A percentile compares a stretch with the other conserved stretches of the same genome.
phyloP scores from a whole-genome alignment of 2,888 invertebrate genomes.

The Criorhina ranunculi region DNA sequence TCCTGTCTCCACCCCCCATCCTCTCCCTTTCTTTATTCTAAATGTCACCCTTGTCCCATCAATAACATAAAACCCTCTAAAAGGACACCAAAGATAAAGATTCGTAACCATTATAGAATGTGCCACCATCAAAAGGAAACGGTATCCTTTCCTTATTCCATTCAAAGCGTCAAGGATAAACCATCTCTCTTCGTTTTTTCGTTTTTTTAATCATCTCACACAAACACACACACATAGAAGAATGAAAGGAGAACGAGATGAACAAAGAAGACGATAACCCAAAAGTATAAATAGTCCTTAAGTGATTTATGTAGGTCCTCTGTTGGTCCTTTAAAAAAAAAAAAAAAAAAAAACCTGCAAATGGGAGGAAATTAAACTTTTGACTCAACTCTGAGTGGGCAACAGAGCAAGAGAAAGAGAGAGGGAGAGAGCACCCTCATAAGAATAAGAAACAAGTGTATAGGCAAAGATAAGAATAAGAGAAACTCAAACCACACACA shows the following conservation, averaged over 20 bases:
- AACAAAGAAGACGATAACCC: conserved; percentile 8
- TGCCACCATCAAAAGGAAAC: conserved; percentile 43
- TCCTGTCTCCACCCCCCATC: conserved; percentile 31
- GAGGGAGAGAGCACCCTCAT: too few species aligned
- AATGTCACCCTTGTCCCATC: conserved; percentile 25
- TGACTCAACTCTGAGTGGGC: conserved; percentile 31
- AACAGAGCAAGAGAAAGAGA: too few species aligned
- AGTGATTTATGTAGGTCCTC: conserved; percentile 73
- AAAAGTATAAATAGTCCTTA: conserved; percentile 68
- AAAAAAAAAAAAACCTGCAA: conserved; percentile 36
- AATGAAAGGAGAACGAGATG: conserved; percentile 12
- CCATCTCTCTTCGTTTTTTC: conserved; percentile 46
- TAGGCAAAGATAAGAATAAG: conserved; percentile 24
- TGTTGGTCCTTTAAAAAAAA: conserved; percentile 50
- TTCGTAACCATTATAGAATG: conserved; percentile 31
- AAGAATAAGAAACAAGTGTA: neutral
- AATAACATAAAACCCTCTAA: conserved; percentile 53
- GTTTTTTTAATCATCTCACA: conserved; percentile 4
- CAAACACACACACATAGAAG: conserved; percentile 47
- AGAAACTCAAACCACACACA: conserved; percentile 13
- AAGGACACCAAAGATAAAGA: conserved; percentile 42
- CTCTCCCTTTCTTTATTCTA: neutral
- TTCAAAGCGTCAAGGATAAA: conserved; percentile 13
- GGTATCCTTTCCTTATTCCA: conserved; percentile 38
- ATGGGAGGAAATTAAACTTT: conserved; percentile 70